These are phyloP conservation scores for Chloroclystis v-ata DNA, from an alignment of 2,888 invertebrate species.

Conservation along the genomic window DNA sequence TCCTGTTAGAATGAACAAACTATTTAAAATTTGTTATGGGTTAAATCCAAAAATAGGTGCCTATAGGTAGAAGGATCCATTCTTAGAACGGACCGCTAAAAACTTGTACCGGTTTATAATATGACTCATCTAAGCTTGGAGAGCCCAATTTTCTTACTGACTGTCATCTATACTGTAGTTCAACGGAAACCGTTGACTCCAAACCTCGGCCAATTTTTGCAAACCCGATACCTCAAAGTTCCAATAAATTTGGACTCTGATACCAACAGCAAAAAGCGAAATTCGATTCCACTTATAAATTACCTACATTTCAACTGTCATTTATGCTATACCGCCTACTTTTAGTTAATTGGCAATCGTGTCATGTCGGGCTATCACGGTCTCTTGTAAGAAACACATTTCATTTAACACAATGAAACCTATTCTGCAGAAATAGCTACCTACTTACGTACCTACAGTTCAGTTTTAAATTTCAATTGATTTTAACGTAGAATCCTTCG, in stretches of 20 bases:
- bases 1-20: too few species aligned
- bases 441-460: neutral
- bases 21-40: too few species aligned
- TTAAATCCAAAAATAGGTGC: slow-evolving; percentile 11
- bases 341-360: slow-evolving; percentile 28
- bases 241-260: slow-evolving; percentile 13
- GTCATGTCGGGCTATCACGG: slow-evolving; percentile 21
- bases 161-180: slow-evolving; percentile 9
- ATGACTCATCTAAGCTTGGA: slow-evolving; percentile 16
- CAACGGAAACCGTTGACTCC: slow-evolving; percentile 17
- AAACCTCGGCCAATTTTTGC: slow-evolving; percentile 11
- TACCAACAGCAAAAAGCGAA: neutral
- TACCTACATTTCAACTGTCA: slow-evolving; percentile 7
- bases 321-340: slow-evolving; percentile 24
- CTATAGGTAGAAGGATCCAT: slow-evolving; percentile 9
- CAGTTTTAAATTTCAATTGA: too few species aligned
- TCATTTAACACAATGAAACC: neutral
- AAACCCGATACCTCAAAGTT: neutral
- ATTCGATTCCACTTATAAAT: neutral
- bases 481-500: too few species aligned
- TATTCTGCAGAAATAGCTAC: neutral
- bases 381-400: slow-evolving; percentile 14
- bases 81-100: slow-evolving; percentile 19
- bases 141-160: neutral
- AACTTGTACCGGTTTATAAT: slow-evolving; percentile 13